Conservation (phyloP, 2,113 vertebrate species). For the Ictalurus punctatus region DNA sequence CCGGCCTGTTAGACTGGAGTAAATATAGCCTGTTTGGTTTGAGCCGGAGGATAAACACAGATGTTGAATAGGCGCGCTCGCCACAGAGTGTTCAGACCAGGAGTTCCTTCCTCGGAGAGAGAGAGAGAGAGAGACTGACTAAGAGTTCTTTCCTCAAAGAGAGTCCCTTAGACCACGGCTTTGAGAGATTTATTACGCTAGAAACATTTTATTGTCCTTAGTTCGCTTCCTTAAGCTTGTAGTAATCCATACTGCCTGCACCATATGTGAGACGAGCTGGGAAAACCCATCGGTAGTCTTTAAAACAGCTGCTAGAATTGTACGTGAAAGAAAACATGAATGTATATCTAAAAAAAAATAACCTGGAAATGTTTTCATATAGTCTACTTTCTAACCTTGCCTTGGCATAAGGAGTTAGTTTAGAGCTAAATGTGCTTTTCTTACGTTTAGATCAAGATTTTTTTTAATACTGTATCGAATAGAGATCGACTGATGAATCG, state of each 20-base stretch:
- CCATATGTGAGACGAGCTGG: neutral
- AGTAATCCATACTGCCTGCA: neutral
- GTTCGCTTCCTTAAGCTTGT: conserved; percentile 20
- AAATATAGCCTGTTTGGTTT: conserved; percentile 80
- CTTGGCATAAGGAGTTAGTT: neutral
- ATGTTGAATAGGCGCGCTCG: conserved; percentile 72
- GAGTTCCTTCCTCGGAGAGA: conserved; percentile 22
- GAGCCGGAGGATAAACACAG: conserved; percentile 77
- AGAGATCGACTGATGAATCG: no score
- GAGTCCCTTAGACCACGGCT: neutral
- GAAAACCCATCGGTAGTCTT: neutral
- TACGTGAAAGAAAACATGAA: neutral
- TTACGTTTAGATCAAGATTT: neutral
- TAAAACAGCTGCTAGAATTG: neutral
- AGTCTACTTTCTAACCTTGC: neutral
- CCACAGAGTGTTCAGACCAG: conserved; percentile 54
- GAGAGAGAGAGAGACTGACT: conserved; percentile 33
- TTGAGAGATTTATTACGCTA: conserved; percentile 24
- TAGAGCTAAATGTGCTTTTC: neutral
- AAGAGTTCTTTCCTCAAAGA: conserved; percentile 5
- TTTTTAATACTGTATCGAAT: neutral
- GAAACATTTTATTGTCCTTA: conserved; percentile 38
- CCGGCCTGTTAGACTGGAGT: conserved; percentile 69
- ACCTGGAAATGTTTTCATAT: neutral
- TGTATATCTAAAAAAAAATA: neutral